Conservation (phyloP, 2,797 vertebrate genomes). For the Gallinago solitaria region DNA sequence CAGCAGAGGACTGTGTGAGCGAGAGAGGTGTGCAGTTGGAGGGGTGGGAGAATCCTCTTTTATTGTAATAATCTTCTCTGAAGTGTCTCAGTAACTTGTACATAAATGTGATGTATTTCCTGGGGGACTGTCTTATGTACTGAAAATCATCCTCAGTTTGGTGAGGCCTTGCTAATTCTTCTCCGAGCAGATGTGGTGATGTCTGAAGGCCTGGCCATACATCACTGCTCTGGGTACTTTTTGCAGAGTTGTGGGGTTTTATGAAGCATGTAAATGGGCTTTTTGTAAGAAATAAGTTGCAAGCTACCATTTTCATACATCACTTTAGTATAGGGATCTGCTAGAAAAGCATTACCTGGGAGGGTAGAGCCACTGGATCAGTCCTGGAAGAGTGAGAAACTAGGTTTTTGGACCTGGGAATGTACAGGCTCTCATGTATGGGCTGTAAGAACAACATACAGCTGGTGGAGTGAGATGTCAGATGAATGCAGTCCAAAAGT, state of each 20-base stretch:
- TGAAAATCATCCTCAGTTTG: constrained; percentile 33
- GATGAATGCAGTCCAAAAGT: background rate
- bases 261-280: constrained; percentile 56
- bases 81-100: constrained; percentile 29
- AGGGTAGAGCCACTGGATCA: background rate
- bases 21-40: background rate
- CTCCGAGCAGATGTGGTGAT: constrained; percentile 44
- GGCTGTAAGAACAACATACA: background rate
- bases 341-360: background rate
- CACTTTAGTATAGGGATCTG: background rate
- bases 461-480: background rate
- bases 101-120: constrained; percentile 55
- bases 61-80: constrained; percentile 20
- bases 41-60: constrained; percentile 9
- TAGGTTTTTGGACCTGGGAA: background rate
- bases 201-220: constrained; percentile 33
- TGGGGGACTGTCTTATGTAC: background rate
- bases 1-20: background rate
- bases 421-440: background rate
- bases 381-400: background rate
- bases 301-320: constrained; percentile 32
- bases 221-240: background rate
- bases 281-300: constrained; percentile 4
- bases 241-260: background rate
- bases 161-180: constrained; percentile 25